phyloP scores from a whole-genome alignment of 2,888 invertebrate genomes.

The Ariolimax columbianus region DNA sequence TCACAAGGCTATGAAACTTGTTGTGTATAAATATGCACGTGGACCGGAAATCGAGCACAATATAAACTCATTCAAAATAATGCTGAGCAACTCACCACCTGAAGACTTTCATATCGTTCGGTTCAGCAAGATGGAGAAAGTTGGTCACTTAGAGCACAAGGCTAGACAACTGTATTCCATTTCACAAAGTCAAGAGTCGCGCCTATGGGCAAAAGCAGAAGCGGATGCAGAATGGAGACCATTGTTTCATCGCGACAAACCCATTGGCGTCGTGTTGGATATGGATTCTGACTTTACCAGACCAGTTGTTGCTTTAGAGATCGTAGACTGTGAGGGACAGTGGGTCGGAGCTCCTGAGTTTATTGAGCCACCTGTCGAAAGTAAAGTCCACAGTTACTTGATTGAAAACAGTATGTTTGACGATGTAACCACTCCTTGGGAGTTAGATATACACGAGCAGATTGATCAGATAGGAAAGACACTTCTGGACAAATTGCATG shows the following conservation, averaged over 20 bases:
- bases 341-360: slow-evolving; percentile 67
- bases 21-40: slow-evolving; percentile 70
- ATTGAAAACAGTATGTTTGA: slow-evolving; percentile 72
- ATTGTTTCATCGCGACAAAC: slow-evolving; percentile 67
- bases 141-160: slow-evolving; percentile 74
- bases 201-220: slow-evolving; percentile 73
- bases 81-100: slow-evolving; percentile 64
- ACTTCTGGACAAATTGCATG: slow-evolving; percentile 70
- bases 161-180: slow-evolving; percentile 68
- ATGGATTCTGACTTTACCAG: slow-evolving; percentile 74
- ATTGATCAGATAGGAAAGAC: slow-evolving; percentile 72
- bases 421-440: slow-evolving; percentile 72
- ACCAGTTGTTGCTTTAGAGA: slow-evolving; percentile 69
- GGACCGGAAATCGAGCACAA: slow-evolving; percentile 75
- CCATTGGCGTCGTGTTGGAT: slow-evolving; percentile 69
- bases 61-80: slow-evolving; percentile 72
- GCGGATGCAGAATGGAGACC: slow-evolving; percentile 72
- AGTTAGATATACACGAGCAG: slow-evolving; percentile 74
- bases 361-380: slow-evolving; percentile 57
- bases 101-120: slow-evolving; percentile 74
- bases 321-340: slow-evolving; percentile 58
- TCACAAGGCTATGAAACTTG: slow-evolving; percentile 72
- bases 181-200: slow-evolving; percentile 59
- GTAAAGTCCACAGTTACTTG: slow-evolving; percentile 63
- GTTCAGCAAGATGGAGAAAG: slow-evolving; percentile 75